phyloP scores from a whole-genome alignment of 2,113 vertebrate species.

The Oryzias javanicus region DNA sequence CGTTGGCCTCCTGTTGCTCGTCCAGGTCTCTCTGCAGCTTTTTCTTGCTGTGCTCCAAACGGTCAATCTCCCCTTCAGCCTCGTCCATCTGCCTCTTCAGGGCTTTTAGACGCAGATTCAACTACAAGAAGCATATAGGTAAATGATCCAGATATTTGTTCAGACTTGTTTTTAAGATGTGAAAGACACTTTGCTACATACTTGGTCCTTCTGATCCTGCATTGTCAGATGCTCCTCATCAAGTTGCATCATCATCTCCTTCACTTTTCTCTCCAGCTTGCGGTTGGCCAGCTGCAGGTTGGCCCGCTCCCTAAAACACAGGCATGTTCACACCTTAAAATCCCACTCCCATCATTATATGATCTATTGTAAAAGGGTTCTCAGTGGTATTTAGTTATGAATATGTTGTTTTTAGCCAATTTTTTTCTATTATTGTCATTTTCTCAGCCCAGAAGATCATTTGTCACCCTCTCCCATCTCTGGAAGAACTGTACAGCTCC shows the following conservation, averaged over 20 bases:
- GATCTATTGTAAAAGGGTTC: too few species aligned
- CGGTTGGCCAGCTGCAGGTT: slow-evolving; percentile 91
- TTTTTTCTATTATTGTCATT: too few species aligned
- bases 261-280: slow-evolving; percentile 92
- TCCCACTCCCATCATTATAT: too few species aligned
- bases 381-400: too few species aligned
- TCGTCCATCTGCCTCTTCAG: slow-evolving; percentile 96
- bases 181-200: slow-evolving; percentile 20
- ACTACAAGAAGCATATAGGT: slow-evolving; percentile 62
- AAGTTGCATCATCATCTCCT: slow-evolving; percentile 93
- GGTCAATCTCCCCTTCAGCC: slow-evolving; percentile 95
- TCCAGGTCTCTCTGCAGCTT: slow-evolving; percentile 96
- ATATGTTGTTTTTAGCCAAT: too few species aligned
- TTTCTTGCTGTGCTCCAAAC: slow-evolving; percentile 90
- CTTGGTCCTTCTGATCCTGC: slow-evolving; percentile 96
- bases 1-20: slow-evolving; percentile 90
- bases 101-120: slow-evolving; percentile 93
- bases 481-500: too few species aligned
- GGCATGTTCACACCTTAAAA: not conserved
- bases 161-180: not conserved
- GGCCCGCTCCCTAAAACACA: slow-evolving; percentile 82
- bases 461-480: too few species aligned
- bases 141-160: not conserved
- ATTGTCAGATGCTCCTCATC: slow-evolving; percentile 91
- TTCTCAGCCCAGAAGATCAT: too few species aligned